Conservation (phyloP, 64 coral and sea anemone species). For the Montipora capricornis region DNA sequence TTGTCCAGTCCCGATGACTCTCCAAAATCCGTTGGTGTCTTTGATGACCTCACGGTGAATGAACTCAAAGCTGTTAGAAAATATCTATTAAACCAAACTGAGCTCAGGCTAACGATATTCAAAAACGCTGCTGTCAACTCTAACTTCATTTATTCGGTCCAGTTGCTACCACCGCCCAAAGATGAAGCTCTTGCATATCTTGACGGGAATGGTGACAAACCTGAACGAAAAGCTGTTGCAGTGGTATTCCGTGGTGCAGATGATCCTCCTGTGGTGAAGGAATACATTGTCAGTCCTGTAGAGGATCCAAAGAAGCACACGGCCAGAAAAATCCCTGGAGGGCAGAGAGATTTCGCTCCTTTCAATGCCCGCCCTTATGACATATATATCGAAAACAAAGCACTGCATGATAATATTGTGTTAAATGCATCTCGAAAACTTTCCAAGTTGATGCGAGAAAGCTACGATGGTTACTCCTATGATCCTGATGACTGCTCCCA, state of each 20-base stretch:
- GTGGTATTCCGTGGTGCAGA: constrained; percentile 72
- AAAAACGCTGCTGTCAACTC: not conserved
- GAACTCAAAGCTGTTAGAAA: constrained; percentile 25
- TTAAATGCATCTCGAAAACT: not conserved
- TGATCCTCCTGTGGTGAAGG: constrained; percentile 56
- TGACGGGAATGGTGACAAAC: constrained; percentile 49
- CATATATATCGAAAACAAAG: not conserved
- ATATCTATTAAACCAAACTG: constrained; percentile 15
- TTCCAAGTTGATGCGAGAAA: constrained; percentile 32
- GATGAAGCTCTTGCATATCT: constrained; percentile 66
- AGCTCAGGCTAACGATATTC: constrained; percentile 1
- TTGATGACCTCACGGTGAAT: constrained; percentile 39
- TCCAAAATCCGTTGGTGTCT: constrained; percentile 31
- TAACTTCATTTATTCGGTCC: constrained; percentile 73
- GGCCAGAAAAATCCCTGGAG: not conserved
- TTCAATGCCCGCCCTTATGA: constrained; percentile 61
- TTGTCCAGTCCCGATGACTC: not conserved
- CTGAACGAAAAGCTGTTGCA: constrained; percentile 68
- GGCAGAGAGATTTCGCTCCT: not conserved
- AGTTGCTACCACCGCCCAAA: constrained; percentile 75
- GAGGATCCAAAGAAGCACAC: constrained; percentile 4
- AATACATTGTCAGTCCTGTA: constrained; percentile 66
- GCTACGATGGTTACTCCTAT: constrained; percentile 49
- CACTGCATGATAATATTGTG: not conserved
- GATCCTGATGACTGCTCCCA: not conserved